A percentile compares a stretch with the other conserved stretches of the same genome.
Evolutionary conservation across 1,140 invertebrate genomes (phyloP).

Genomic region (Drosophila persimilis): DNA sequence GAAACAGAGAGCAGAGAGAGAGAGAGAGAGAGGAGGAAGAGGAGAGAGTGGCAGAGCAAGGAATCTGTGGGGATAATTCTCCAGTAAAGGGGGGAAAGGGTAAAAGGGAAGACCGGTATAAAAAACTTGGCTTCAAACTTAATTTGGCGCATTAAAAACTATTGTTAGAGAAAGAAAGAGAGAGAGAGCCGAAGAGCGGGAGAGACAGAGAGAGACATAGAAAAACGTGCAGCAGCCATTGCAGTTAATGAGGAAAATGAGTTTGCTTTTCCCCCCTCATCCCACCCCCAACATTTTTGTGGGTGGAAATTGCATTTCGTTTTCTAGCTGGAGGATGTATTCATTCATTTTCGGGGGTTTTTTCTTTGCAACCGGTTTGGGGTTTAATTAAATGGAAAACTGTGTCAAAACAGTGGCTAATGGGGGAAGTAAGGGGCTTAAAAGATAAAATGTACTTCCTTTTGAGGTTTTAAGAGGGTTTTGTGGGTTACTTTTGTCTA

Average conservation of each 20-base stretch:
- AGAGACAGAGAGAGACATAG: slow-evolving; percentile 27
- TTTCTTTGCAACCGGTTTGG: background rate
- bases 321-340: slow-evolving; percentile 12
- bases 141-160: slow-evolving; percentile 77
- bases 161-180: slow-evolving; percentile 45
- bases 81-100: slow-evolving; percentile 1
- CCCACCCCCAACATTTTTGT: slow-evolving; percentile 20
- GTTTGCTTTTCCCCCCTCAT: slow-evolving; percentile 12
- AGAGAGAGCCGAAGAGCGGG: slow-evolving; percentile 27
- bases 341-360: background rate
- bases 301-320: slow-evolving; percentile 30
- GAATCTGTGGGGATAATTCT: slow-evolving; percentile 61
- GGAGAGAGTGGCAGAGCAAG: slow-evolving; percentile 20
- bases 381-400: slow-evolving; percentile 42
- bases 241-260: slow-evolving; percentile 61
- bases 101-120: slow-evolving; percentile 1
- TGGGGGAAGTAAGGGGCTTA: background rate
- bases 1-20: slow-evolving; percentile 14
- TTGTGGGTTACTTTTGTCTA: no score
- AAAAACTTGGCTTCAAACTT: slow-evolving; percentile 51
- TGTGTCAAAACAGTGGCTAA: slow-evolving; percentile 32
- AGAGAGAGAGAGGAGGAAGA: slow-evolving; percentile 3
- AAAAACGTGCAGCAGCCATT: slow-evolving; percentile 57
- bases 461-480: background rate
- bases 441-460: background rate